phyloP scores from a whole-genome alignment of 2,113 vertebrate species.

The Regulus satrapa region DNA sequence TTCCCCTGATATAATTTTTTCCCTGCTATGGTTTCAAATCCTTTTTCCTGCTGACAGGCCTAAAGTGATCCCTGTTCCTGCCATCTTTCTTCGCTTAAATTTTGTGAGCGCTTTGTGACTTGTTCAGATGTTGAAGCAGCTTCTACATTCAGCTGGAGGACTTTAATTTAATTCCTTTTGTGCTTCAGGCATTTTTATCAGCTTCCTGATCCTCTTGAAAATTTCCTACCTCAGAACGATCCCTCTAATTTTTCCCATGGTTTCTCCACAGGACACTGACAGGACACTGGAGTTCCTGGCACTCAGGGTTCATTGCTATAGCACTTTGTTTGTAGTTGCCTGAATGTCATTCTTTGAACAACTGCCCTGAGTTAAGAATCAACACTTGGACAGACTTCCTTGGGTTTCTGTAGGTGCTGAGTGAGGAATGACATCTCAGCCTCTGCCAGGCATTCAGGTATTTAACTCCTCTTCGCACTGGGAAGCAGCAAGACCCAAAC shows the following conservation, averaged over 20 bases:
- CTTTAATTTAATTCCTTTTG: neutral
- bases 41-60: neutral
- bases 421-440: neutral
- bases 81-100: neutral
- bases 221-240: neutral
- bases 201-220: conserved; percentile 8
- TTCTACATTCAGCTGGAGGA: neutral
- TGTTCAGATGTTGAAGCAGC: neutral
- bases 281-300: neutral
- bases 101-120: neutral
- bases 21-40: neutral
- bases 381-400: neutral
- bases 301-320: neutral
- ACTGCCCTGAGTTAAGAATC: neutral
- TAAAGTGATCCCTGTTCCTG: neutral
- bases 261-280: neutral
- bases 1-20: neutral
- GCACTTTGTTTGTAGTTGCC: neutral
- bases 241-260: neutral
- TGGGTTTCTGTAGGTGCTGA: neutral
- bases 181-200: conserved; percentile 2
- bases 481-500: fast-evolving
- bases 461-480: neutral
- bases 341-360: conserved; percentile 13
- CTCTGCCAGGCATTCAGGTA: neutral